Evolutionary conservation across 2,113 vertebrate species (phyloP).

Genomic region (Dipodomys stephensi): DNA sequence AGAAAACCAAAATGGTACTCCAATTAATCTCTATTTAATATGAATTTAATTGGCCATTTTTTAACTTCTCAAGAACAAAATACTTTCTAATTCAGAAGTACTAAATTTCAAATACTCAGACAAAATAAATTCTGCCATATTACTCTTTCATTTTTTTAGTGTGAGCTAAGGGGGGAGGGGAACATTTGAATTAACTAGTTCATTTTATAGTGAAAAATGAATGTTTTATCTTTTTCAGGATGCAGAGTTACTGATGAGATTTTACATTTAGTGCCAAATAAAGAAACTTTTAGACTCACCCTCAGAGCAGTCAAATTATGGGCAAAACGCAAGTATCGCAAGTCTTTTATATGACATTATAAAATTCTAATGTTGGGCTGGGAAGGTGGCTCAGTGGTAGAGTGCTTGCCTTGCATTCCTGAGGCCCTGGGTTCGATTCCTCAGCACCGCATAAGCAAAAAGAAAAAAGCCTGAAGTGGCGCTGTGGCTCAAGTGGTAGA

Average conservation of each 20-base stretch:
- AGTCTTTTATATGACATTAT: conserved; percentile 40
- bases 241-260: conserved; percentile 99
- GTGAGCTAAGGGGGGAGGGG: background rate
- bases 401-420: no score
- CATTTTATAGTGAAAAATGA: conserved; percentile 49
- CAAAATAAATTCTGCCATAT: conserved; percentile 45
- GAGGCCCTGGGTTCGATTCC: no score
- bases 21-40: conserved; percentile 15
- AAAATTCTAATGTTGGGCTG: conserved; percentile 7
- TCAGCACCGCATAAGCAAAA: no score
- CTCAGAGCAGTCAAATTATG: conserved; percentile 97
- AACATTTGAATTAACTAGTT: conserved; percentile 34
- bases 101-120: background rate
- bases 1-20: conserved; percentile 9
- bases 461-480: no score
- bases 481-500: no score
- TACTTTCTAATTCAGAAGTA: background rate
- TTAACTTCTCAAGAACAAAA: conserved; percentile 39
- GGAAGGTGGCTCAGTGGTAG: no score
- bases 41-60: conserved; percentile 28
- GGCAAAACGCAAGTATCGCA: conserved; percentile 95
- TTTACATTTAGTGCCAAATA: conserved; percentile 96
- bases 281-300: conserved; percentile 97
- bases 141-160: conserved; percentile 39
- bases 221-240: conserved; percentile 86